Conservation (phyloP, 2,113 vertebrate genomes). For the Alligator sinensis region DNA sequence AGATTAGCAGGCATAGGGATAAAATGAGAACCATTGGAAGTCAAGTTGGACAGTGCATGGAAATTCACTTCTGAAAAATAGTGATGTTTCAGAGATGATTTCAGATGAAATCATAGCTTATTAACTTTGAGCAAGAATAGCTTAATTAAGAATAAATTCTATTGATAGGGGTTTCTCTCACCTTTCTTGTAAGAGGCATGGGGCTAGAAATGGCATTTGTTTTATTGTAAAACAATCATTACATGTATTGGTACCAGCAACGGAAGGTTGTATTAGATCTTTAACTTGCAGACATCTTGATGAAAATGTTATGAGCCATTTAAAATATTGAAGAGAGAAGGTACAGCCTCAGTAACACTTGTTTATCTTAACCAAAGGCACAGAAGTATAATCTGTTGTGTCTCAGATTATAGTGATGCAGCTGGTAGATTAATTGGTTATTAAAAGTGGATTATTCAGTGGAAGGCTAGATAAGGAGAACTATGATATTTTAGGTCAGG, state of each 20-base stretch:
- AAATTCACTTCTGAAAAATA: not conserved
- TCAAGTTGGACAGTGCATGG: not conserved
- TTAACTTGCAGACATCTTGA: not conserved
- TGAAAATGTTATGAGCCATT: not conserved
- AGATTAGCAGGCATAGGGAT: no score
- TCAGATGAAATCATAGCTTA: not conserved
- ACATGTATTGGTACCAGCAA: not conserved
- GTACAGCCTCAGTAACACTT: not conserved
- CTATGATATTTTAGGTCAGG: not conserved
- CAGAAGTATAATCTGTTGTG: not conserved
- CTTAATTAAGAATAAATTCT: not conserved
- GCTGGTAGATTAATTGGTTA: conserved; percentile 7
- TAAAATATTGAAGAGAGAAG: not conserved
- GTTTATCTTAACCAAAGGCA: not conserved
- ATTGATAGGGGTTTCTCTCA: not conserved
- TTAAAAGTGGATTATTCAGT: not conserved
- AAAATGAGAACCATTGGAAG: no score
- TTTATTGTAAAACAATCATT: not conserved
- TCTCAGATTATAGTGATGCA: not conserved
- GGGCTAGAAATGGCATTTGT: not conserved
- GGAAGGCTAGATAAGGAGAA: not conserved
- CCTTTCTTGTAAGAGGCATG: not conserved
- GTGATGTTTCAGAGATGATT: not conserved
- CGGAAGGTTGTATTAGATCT: not conserved
- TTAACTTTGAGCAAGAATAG: not conserved